Conservation (phyloP, 2,888 invertebrate genomes). For the Meiosimyza decipiens region DNA sequence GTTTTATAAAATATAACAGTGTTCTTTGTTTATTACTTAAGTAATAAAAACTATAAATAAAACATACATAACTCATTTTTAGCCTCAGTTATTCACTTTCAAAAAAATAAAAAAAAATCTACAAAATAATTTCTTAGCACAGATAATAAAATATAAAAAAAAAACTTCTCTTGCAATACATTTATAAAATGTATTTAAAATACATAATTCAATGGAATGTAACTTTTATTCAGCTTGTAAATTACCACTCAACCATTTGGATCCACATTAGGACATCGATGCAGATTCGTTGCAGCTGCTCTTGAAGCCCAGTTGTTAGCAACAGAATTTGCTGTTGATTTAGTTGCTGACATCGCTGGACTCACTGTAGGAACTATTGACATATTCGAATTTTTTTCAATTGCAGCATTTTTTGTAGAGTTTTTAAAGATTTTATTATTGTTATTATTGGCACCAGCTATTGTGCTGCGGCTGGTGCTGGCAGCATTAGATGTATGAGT, state of each 20-base stretch:
- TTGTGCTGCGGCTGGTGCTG: not conserved
- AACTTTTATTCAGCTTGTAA: slow-evolving; percentile 19
- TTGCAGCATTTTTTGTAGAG: slow-evolving; percentile 27
- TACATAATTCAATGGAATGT: slow-evolving; percentile 25
- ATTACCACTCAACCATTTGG: slow-evolving; percentile 62
- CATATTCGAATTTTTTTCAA: slow-evolving; percentile 26
- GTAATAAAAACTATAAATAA: slow-evolving; percentile 14
- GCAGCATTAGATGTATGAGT: no score
- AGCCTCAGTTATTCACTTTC: slow-evolving; percentile 34
- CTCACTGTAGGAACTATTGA: slow-evolving; percentile 62
- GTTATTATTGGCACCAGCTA: not conserved
- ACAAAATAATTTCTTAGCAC: slow-evolving; percentile 14
- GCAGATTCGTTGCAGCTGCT: slow-evolving; percentile 45
- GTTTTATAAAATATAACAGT: no score
- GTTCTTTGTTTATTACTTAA: no score
- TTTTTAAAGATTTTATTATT: slow-evolving; percentile 24
- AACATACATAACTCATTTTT: slow-evolving; percentile 23
- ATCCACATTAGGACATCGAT: slow-evolving; percentile 64
- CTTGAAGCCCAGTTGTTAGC: slow-evolving; percentile 43
- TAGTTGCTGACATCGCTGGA: slow-evolving; percentile 47
- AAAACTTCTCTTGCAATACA: slow-evolving; percentile 47
- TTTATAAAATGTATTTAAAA: slow-evolving; percentile 58
- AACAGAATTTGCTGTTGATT: slow-evolving; percentile 30
- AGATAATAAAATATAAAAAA: slow-evolving; percentile 3
- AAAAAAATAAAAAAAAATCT: slow-evolving; percentile 27